A percentile compares a stretch with the other conserved stretches of the same genome.
Evolutionary conservation across 2,113 vertebrate genomes (phyloP).

Genomic region (Sprattus sprattus): DNA sequence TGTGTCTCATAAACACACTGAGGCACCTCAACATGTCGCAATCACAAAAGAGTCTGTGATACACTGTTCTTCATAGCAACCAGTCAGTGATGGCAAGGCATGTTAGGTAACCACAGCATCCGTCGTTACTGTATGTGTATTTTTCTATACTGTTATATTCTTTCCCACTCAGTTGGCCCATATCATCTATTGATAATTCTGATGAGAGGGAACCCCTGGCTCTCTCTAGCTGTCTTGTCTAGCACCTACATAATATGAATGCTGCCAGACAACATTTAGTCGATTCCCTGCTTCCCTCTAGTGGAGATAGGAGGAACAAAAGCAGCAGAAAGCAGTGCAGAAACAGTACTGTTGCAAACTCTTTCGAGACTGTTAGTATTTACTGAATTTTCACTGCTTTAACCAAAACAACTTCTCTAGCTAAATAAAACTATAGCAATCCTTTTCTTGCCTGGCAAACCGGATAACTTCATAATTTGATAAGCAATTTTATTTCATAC

Average conservation of each 20-base stretch:
- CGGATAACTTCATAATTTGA: too few relatives aligned
- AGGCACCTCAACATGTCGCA: neutral
- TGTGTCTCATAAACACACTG: neutral
- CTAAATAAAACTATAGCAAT: too few relatives aligned
- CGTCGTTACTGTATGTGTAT: neutral
- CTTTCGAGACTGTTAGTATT: neutral
- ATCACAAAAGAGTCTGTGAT: neutral
- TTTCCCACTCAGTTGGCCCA: neutral
- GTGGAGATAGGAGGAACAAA: neutral
- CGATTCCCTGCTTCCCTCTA: neutral
- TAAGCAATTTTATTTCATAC: neutral
- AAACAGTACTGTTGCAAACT: neutral
- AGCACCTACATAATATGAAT: neutral
- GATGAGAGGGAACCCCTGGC: neutral
- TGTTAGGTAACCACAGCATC: neutral
- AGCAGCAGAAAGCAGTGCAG: too few relatives aligned
- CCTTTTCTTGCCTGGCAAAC: too few relatives aligned
- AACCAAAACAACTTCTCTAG: neutral
- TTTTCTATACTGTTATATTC: neutral
- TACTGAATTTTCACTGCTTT: neutral
- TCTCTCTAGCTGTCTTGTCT: neutral
- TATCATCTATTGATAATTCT: neutral
- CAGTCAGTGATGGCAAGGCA: neutral
- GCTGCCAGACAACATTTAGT: neutral
- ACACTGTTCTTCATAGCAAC: neutral